phyloP scores from a whole-genome alignment of 2,113 vertebrate species.

The Candoia aspera region DNA sequence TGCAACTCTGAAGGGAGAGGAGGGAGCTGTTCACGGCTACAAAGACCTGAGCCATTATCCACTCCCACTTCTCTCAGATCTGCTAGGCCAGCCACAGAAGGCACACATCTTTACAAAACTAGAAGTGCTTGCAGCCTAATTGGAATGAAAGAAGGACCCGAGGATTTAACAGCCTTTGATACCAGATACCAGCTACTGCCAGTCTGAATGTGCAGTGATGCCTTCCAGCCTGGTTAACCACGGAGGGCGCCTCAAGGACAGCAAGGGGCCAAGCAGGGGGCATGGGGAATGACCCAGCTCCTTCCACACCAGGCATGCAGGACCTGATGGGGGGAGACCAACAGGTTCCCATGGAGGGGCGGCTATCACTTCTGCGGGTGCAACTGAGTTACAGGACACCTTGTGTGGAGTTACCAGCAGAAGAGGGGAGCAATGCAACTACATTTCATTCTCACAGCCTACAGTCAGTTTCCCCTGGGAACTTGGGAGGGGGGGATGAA shows the following conservation, averaged over 20 bases:
- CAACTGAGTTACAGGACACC: background rate
- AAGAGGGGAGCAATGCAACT: background rate
- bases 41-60: background rate
- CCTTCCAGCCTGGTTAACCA: no score
- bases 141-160: no score
- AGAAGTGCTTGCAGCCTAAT: background rate
- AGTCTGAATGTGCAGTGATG: no score
- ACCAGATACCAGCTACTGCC: no score
- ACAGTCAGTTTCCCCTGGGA: no score
- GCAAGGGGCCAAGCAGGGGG: no score
- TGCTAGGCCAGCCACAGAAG: background rate
- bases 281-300: background rate
- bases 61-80: background rate
- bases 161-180: no score
- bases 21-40: background rate
- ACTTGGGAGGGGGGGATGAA: no score
- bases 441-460: no score
- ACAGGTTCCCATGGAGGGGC: background rate
- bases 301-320: background rate
- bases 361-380: background rate
- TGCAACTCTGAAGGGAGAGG: background rate
- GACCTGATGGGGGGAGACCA: background rate
- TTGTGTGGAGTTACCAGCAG: background rate
- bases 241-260: no score
- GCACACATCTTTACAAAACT: accelerated